Evolutionary conservation across 2,888 invertebrate genomes (phyloP), one percentile per base, ranked within the genome.

Genomic region (Xestia xanthographa): DNA sequence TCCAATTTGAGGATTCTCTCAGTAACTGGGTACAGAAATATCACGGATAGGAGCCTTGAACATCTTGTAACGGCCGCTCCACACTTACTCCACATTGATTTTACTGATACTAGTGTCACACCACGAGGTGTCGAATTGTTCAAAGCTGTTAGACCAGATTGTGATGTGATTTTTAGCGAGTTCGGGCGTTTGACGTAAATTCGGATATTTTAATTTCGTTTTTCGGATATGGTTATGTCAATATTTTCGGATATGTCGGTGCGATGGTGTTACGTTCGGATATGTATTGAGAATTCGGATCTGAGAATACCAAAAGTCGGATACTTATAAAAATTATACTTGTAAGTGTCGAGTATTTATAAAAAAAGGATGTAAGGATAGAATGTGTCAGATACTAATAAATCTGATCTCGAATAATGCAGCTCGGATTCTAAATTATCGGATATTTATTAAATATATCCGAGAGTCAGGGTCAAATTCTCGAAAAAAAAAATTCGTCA

Each of bases 61-160:
- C 98, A 98, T 90, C 91, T 98, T 69, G 97, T 97, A 0, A 96
- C 96, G 0, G 97, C 97, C 0, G 97, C 98, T 0, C 97, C 97
- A 0, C 91, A 95, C 74, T 91, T 98, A 22, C 91, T 94, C 12
- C 93, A 93, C 41, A 90, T 98, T 0, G 98, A 98, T 92, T 97
- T 98, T 1, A 97, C 97, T 0, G 97, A 97, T 0, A 98, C 98
- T 0, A 95, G 96, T 1, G 97, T 98, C 0, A 98, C 98, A 0
- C 91, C 92, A 11, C 89, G 93, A 0, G 98, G 97, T 0, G 96
- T 98, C 0, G 95, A 96, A n/a, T 92, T 94, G 0, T 98, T 98
- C 83, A 97, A 96, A 68, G 93, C 93, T 0, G 88, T 96, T 0
- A 96, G 97, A 75, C 97, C 98, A 0, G 97, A 97, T 48, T 97